These are phyloP conservation scores for Drosophila gunungcola DNA, from an alignment of 1,140 invertebrate genomes.

Conservation along the genomic window DNA sequence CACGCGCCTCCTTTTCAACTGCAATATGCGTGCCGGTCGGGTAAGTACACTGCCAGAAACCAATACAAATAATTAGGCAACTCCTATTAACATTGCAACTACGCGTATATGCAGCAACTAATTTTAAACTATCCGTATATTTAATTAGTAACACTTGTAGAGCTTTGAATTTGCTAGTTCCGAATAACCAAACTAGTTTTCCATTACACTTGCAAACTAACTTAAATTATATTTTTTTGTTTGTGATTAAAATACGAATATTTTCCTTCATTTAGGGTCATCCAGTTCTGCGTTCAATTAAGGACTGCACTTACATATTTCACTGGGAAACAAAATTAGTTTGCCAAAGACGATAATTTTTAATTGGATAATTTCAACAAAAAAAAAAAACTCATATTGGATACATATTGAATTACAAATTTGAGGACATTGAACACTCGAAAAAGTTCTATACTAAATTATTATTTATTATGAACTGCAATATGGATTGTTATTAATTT, in stretches of 20 bases:
- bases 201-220: neutral
- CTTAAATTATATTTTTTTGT: neutral
- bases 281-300: neutral
- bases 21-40: conserved; percentile 79
- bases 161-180: no score
- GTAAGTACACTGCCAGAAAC: conserved; percentile 72
- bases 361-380: no score
- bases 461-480: no score
- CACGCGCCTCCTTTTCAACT: conserved; percentile 85
- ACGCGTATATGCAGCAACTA: no score
- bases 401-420: no score
- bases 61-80: neutral
- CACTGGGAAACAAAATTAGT: neutral
- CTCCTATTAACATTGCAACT: no score
- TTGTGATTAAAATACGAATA: neutral
- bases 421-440: no score
- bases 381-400: no score
- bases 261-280: conserved; percentile 1
- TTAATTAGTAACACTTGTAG: neutral
- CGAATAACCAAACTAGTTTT: no score
- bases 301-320: neutral
- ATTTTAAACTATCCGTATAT: neutral
- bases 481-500: no score
- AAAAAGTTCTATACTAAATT: no score
- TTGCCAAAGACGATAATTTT: neutral